phyloP scores from a whole-genome alignment of 2,113 vertebrate species.

The Thamnaconus septentrionalis region DNA sequence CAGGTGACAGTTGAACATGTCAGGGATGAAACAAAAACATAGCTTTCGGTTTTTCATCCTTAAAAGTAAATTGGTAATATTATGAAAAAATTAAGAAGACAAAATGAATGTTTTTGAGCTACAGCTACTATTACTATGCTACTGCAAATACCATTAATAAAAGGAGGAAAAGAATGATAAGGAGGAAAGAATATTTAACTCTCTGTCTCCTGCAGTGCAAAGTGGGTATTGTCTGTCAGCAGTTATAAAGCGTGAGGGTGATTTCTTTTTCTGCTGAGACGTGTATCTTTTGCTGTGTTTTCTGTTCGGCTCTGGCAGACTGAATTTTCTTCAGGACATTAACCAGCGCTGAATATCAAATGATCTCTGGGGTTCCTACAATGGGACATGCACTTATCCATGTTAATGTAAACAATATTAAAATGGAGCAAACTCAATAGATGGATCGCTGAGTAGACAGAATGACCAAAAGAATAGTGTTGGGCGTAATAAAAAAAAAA shows the following conservation, averaged over 20 bases:
- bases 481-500: neutral
- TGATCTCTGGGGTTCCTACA: slow-evolving; percentile 4
- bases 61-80: no score
- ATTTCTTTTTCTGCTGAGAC: slow-evolving; percentile 6
- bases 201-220: no score
- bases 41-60: no score
- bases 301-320: neutral
- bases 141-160: no score
- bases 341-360: slow-evolving; percentile 9
- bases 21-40: no score
- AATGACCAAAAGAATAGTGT: slow-evolving; percentile 10
- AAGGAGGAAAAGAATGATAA: no score
- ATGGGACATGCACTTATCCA: slow-evolving; percentile 3
- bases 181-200: no score
- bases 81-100: no score
- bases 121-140: no score
- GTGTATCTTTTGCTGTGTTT: slow-evolving; percentile 7
- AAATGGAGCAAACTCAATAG: slow-evolving; percentile 7
- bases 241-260: no score
- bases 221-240: neutral
- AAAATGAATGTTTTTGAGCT: no score
- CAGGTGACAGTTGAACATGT: no score
- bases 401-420: slow-evolving; percentile 6
- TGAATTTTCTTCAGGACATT: slow-evolving; percentile 16
- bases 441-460: slow-evolving; percentile 18